Evolutionary conservation across 2,113 vertebrate species (phyloP).

Genomic region (Semicossyphus pulcher): DNA sequence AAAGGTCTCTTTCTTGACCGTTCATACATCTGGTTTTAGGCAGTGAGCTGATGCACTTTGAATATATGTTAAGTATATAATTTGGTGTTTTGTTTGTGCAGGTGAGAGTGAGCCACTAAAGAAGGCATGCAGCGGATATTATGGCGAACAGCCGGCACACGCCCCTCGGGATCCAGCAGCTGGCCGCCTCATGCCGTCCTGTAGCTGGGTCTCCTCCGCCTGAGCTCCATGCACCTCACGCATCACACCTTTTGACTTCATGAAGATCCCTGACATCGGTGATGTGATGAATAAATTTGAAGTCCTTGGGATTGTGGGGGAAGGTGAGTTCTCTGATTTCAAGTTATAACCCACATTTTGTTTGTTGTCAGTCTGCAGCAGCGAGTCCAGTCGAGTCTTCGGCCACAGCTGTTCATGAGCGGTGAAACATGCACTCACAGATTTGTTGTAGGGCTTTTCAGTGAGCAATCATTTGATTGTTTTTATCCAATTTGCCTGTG

Average conservation of each 20-base stretch:
- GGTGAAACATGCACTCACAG: not conserved
- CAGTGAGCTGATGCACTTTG: too few species aligned
- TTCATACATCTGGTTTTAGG: too few species aligned
- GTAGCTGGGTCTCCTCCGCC: slow-evolving; percentile 58
- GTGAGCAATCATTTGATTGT: slow-evolving; percentile 40
- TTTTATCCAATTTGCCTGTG: slow-evolving; percentile 43
- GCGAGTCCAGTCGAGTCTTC: not conserved
- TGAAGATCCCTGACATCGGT: slow-evolving; percentile 98
- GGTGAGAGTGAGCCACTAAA: slow-evolving; percentile 45
- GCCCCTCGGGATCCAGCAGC: slow-evolving; percentile 50
- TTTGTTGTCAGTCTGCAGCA: not conserved
- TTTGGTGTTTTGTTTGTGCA: slow-evolving; percentile 41
- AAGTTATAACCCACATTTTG: not conserved
- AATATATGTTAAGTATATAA: not conserved
- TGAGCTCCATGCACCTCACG: slow-evolving; percentile 58
- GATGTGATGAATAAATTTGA: slow-evolving; percentile 99
- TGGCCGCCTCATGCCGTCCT: slow-evolving; percentile 56
- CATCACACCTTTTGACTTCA: slow-evolving; percentile 92
- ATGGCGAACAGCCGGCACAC: slow-evolving; percentile 48
- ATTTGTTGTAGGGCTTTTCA: slow-evolving; percentile 25
- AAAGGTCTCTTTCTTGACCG: not conserved
- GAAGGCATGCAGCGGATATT: slow-evolving; percentile 59
- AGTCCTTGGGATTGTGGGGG: slow-evolving; percentile 99
- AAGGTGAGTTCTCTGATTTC: slow-evolving; percentile 88
- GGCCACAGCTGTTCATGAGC: not conserved